A percentile compares a stretch with the other conserved stretches of the same genome.
phyloP scores from a whole-genome alignment of 1,140 invertebrate genomes.

The Ericerus pela region DNA sequence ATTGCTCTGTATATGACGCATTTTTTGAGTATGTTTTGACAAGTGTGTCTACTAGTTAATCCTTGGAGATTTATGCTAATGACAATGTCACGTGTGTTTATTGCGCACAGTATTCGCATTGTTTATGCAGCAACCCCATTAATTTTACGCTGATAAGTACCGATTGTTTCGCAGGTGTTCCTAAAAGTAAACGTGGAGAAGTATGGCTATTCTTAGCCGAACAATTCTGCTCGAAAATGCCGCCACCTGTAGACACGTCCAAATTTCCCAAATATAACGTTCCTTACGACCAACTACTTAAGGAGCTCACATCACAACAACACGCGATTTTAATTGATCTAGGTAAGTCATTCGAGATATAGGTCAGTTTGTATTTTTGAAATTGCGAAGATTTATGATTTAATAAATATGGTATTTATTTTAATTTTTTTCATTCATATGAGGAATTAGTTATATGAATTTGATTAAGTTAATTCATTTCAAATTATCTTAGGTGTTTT shows the following conservation, averaged over 20 bases:
- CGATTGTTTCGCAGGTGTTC: constrained; percentile 48
- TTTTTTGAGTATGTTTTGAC: too few species aligned
- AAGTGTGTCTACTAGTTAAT: background rate
- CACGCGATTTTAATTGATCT: constrained; percentile 87
- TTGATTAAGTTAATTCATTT: too few species aligned
- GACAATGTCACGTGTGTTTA: background rate
- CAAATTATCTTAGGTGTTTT: too few species aligned
- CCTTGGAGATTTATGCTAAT: background rate
- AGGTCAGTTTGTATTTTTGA: background rate
- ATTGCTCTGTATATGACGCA: background rate
- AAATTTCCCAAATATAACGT: constrained; percentile 57
- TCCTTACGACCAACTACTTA: constrained; percentile 64
- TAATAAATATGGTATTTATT: background rate
- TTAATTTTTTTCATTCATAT: background rate
- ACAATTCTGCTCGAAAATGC: constrained; percentile 51
- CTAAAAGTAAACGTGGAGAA: constrained; percentile 67
- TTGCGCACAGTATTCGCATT: background rate
- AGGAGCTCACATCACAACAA: constrained; percentile 82
- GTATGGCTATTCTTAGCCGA: constrained; percentile 83
- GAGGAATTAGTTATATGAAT: too few species aligned
- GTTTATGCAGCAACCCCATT: too few species aligned
- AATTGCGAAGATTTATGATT: background rate
- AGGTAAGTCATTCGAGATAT: constrained; percentile 37
- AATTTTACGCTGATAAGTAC: too few species aligned
- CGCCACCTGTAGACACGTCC: constrained; percentile 47